These are phyloP conservation scores for Arrhopalites spinosus DNA, from an alignment of 2,888 invertebrate genomes.

Conservation along the genomic window DNA sequence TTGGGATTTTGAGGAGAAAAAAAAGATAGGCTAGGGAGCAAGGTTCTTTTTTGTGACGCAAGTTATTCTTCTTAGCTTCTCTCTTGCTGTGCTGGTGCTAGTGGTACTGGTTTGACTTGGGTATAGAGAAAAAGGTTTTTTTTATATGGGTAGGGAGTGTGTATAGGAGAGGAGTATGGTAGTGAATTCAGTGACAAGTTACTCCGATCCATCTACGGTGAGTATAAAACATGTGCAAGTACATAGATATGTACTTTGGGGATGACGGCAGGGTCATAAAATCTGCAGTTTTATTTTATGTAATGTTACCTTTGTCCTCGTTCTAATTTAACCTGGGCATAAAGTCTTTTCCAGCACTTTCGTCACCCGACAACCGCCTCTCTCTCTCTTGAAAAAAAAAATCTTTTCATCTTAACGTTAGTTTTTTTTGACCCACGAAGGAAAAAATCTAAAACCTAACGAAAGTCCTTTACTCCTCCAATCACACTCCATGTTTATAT, in stretches of 20 bases:
- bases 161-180: background rate
- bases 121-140: too few relatives aligned
- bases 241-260: slow-evolving; percentile 27
- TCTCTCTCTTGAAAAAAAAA: background rate
- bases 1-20: background rate
- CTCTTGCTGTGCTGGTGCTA: background rate
- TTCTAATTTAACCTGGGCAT: slow-evolving; percentile 41
- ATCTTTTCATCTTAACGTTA: background rate
- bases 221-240: background rate
- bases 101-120: background rate
- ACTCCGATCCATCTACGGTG: slow-evolving; percentile 3
- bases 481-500: background rate
- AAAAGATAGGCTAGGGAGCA: background rate
- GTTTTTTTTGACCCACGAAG: background rate
- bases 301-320: slow-evolving; percentile 49
- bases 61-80: slow-evolving; percentile 8
- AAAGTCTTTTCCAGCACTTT: slow-evolving; percentile 19
- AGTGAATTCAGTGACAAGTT: slow-evolving; percentile 11
- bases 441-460: too few relatives aligned
- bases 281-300: slow-evolving; percentile 48
- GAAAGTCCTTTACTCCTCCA: background rate
- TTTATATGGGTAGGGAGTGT: background rate
- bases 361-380: slow-evolving; percentile 9
- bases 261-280: slow-evolving; percentile 32
- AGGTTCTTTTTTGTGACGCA: background rate